These are phyloP conservation scores for Pseudorectes ferrugineus DNA, from an alignment of 2,113 vertebrate species.

Conservation along the genomic window DNA sequence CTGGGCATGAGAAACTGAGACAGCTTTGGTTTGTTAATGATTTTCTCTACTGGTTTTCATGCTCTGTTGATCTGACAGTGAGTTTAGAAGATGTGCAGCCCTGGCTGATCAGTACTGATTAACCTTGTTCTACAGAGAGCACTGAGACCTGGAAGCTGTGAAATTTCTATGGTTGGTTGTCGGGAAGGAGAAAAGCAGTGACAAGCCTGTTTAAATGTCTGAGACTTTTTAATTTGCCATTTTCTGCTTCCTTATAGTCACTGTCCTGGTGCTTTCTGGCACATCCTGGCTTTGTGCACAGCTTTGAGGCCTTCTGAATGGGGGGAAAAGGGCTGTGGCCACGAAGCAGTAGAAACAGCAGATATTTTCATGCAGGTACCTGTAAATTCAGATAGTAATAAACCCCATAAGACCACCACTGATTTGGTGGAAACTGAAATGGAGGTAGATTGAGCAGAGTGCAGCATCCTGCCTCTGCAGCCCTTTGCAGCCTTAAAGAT, in stretches of 20 bases:
- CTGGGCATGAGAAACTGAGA: background rate
- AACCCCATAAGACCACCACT: background rate
- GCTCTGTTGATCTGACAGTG: slow-evolving; percentile 25
- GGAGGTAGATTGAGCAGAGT: background rate
- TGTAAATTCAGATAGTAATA: background rate
- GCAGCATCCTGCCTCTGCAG: background rate
- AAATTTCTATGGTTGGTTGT: background rate
- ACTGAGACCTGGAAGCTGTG: background rate
- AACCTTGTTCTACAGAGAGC: slow-evolving; percentile 16
- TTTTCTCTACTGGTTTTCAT: slow-evolving; percentile 34
- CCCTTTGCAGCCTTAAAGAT: background rate
- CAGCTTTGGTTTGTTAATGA: background rate
- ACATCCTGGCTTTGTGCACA: background rate
- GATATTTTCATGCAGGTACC: background rate
- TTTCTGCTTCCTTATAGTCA: background rate
- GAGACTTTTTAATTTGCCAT: background rate
- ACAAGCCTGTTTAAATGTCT: background rate
- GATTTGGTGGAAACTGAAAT: background rate
- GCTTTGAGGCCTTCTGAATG: background rate
- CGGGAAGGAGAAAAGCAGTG: background rate
- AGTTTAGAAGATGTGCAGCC: slow-evolving; percentile 15
- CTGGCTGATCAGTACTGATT: background rate
- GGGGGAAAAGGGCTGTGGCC: background rate
- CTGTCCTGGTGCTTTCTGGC: background rate
- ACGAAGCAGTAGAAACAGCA: background rate